phyloP scores from a whole-genome alignment of 1,140 invertebrate genomes.

The Drosophila melanogaster region DNA sequence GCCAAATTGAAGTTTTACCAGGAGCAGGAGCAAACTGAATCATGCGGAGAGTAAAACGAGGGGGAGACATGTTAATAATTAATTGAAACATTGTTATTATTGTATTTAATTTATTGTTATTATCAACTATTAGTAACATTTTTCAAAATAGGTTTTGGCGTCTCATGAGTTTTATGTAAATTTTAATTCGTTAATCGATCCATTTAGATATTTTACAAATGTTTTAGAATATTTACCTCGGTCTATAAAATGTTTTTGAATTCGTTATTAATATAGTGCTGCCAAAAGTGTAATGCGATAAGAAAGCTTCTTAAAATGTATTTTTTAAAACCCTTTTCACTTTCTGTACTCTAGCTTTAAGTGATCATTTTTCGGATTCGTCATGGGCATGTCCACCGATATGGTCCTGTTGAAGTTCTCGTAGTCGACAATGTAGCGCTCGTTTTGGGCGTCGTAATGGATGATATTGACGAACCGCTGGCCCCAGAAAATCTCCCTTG shows the following conservation, averaged over 20 bases:
- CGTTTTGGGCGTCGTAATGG: slow-evolving; percentile 93
- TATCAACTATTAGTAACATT: neutral
- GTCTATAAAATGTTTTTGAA: neutral
- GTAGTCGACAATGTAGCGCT: slow-evolving; percentile 97
- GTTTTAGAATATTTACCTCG: neutral
- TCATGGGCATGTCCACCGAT: slow-evolving; percentile 71
- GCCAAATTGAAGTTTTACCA: slow-evolving; percentile 38
- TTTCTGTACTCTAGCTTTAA: slow-evolving; percentile 52
- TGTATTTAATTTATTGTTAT: neutral
- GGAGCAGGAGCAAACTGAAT: slow-evolving; percentile 1
- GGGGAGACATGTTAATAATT: neutral
- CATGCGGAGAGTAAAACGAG: neutral
- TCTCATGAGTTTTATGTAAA: neutral
- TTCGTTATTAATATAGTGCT: neutral
- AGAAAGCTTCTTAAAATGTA: neutral
- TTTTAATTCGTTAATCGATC: no score
- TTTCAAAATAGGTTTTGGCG: neutral
- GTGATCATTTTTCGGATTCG: slow-evolving; percentile 14
- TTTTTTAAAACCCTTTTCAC: neutral
- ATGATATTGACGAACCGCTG: slow-evolving; percentile 90
- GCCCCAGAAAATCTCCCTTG: slow-evolving; percentile 94
- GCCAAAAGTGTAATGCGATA: neutral
- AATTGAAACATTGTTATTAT: slow-evolving; percentile 1
- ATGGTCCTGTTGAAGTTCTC: slow-evolving; percentile 95
- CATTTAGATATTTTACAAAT: no score